Percentiles rank a stretch among this genome's conserved stretches.
These are phyloP conservation scores for Larimichthys polyactis DNA, from an alignment of 2,113 vertebrate species.

Conservation along the genomic window DNA sequence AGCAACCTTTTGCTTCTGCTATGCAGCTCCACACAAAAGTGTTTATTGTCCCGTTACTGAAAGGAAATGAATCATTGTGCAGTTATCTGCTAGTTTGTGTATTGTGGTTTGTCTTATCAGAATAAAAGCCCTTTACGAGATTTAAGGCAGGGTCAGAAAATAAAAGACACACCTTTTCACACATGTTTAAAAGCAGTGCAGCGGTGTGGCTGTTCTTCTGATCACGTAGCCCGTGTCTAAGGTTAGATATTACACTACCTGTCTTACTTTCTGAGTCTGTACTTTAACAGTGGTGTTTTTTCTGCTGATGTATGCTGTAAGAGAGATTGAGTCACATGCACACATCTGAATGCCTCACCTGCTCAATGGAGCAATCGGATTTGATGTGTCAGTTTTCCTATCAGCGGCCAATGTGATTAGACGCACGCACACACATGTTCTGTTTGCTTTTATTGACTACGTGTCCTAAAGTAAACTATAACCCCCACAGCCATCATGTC, in stretches of 20 bases:
- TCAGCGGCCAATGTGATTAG: background rate
- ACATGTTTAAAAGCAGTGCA: background rate
- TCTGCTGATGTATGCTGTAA: background rate
- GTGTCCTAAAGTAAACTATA: constrained; percentile 15
- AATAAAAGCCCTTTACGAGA: constrained; percentile 15
- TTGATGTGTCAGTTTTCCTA: background rate
- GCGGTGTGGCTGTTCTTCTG: background rate
- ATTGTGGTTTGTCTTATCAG: constrained; percentile 44
- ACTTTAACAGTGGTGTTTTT: background rate
- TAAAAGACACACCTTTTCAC: constrained; percentile 29
- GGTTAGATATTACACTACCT: background rate
- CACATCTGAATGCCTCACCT: background rate
- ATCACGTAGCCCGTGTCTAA: background rate
- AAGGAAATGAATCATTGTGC: constrained; percentile 10
- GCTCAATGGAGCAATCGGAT: background rate
- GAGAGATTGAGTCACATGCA: background rate
- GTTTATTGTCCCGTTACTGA: constrained; percentile 13
- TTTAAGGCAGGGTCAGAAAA: constrained; percentile 1
- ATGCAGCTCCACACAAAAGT: constrained; percentile 3
- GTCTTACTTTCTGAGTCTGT: background rate
- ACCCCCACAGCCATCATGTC: background rate
- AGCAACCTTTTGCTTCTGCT: background rate
- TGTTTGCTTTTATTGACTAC: background rate
- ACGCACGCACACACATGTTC: background rate
- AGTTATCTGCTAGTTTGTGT: constrained; percentile 16